Evolutionary conservation across 2,113 vertebrate genomes (phyloP).

Genomic region (Passer domesticus): DNA sequence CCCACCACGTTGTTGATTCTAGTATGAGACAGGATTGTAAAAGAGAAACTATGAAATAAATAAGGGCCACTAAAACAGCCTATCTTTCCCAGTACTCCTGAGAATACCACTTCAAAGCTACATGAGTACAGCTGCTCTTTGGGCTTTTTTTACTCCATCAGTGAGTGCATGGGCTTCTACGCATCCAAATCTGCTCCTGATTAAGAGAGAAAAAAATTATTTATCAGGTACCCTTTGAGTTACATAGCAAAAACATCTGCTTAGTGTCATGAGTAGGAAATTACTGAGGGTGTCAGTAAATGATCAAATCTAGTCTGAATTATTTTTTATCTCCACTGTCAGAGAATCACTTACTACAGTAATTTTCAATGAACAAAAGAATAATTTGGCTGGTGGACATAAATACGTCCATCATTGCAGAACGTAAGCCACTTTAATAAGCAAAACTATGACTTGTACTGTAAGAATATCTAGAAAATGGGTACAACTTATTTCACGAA

Average conservation of each 20-base stretch:
- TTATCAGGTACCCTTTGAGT: background rate
- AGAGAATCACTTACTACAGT: background rate
- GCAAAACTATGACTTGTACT: background rate
- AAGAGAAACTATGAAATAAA: background rate
- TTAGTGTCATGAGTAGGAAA: background rate
- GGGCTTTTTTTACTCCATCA: background rate
- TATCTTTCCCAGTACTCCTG: background rate
- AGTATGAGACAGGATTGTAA: background rate
- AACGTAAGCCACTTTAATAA: background rate
- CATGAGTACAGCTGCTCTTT: background rate
- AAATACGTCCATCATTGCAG: background rate
- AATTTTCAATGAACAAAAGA: background rate
- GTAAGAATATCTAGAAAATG: background rate
- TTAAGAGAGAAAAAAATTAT: background rate
- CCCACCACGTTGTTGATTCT: background rate
- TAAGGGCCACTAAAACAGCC: background rate
- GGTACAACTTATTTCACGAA: background rate
- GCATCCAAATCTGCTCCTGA: background rate
- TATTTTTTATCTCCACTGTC: background rate
- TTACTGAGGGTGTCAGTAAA: background rate
- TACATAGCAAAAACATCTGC: background rate
- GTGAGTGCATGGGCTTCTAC: background rate
- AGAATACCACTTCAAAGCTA: background rate
- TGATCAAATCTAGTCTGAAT: background rate
- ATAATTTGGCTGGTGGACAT: background rate